Base-by-base conservation (phyloP, 2,888 invertebrate species). In the Leucania comma region DNA sequence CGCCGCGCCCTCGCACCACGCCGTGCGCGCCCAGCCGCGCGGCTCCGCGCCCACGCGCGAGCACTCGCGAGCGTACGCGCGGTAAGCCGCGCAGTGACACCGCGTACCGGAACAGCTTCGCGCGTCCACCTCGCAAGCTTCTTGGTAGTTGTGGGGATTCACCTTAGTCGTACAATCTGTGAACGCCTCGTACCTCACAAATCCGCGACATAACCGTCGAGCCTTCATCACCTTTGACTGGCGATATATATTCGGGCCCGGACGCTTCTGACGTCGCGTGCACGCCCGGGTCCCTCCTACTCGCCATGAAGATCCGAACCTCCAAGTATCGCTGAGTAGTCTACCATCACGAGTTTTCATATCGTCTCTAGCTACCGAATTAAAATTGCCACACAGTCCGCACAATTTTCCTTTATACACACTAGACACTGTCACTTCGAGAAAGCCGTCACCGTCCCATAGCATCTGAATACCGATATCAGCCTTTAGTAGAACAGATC, bases 311-410 rank as follows among this genome's bases (percentile, higher is more conserved):
- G 97, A 97, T 4, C 98, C 99, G 88, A 99, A 99, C 66, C 97
- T 97, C 95, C 97, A 96, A 32, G 94, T 90, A 83, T 98, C 98
- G 58, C 96, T 96, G 72, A 98, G 96, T 60, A 97, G 93, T 60
- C 96, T 96, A 14, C 98, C 98, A 80, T 97, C 97, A 64, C 97
- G 96, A 62, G 97, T 97, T 80, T 96, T 97, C 89, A 98, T 97
- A 94, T 99, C 99, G 91, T 99, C 99, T 81, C 98, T 97, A 4
- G 97, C 97, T 77, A 98, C 96, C 58, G 98, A 97, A 93, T 99
- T 99, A 93, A 98, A 99, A 91, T 99, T 99, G 1, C 99, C 99
- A 90, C 99, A 99, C 24, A 99, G 95, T 20, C 99, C 99, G 90
- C 99, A 99, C 71, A 99, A 92, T 86, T 97, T 97, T 70, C 96